A percentile compares a stretch with the other conserved stretches of the same genome.
These are phyloP conservation scores for Clanis bilineata DNA, from an alignment of 2,888 invertebrate genomes.

Conservation along the genomic window DNA sequence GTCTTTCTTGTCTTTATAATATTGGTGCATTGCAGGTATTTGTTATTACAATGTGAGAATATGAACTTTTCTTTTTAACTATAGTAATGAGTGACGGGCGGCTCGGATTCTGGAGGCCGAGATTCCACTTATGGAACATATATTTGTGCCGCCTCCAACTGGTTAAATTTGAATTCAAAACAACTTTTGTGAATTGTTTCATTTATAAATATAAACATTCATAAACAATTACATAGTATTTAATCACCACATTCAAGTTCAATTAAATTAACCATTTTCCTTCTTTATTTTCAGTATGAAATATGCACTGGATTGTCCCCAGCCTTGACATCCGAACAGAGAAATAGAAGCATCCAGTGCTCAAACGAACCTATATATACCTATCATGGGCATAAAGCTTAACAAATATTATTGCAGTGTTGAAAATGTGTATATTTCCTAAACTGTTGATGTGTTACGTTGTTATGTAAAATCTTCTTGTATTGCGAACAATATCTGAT, in stretches of 20 bases:
- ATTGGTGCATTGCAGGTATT: too few relatives aligned
- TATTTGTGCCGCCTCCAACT: too few relatives aligned
- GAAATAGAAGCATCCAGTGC: conserved; percentile 59
- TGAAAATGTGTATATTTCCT: conserved; percentile 56
- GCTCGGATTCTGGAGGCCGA: too few relatives aligned
- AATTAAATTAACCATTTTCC: not conserved
- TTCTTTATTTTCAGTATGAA: conserved; percentile 65
- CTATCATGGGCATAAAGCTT: conserved; percentile 56
- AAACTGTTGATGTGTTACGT: conserved; percentile 46
- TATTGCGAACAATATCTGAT: conserved; percentile 52
- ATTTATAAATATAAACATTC: too few relatives aligned
- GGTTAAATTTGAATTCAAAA: too few relatives aligned
- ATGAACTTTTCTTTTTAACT: too few relatives aligned
- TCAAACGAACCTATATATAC: conserved; percentile 45
- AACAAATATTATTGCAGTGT: conserved; percentile 53
- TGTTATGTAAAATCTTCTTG: conserved; percentile 38
- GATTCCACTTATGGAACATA: too few relatives aligned
- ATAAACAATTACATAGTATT: too few relatives aligned
- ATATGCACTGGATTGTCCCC: conserved; percentile 66
- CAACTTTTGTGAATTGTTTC: too few relatives aligned
- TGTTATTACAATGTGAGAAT: too few relatives aligned
- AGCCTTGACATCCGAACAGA: conserved; percentile 53
- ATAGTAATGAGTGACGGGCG: too few relatives aligned
- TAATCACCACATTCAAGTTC: not conserved
- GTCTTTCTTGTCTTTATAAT: too few relatives aligned